Base-by-base conservation (phyloP, 2,888 invertebrate species). In the Rosalia funebris region DNA sequence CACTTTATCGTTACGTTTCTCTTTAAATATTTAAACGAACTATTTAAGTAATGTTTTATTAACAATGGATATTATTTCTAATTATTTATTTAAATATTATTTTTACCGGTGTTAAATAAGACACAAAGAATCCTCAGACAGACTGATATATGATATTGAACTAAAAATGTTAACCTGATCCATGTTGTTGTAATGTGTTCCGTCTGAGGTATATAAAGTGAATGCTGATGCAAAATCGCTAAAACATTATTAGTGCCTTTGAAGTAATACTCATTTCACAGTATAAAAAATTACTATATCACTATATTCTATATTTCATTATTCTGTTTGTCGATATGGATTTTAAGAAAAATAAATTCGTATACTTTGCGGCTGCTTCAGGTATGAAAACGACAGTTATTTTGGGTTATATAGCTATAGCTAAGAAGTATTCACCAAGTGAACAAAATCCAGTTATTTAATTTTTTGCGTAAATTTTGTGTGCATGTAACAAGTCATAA, bases 161-260 rank as follows among this genome's bases (percentile, higher is more conserved):
- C 3, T 5, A 25, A 25, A 25, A 5, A 25, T 7, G 7, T 25
- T 25, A 25, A 25, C 25, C 25, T 25, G 25, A 25, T 5, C 25
- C 7, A 25, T 5, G 7, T 25, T 5, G 7, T 25, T 25, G 25
- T 25, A 25, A 5, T 5, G 3, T 25, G 15, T 45, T 10, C 2
- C 11, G 15, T 15, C n/a, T 10, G 3, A 14, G 32, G 7, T 20
- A 39, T 47, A 39, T 47, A 32, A 10, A 53, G 20, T 36, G 36
- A 31, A 34, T 25, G 59, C 63, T 64, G 54, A 62, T 59, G 63
- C 25, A 53, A 16, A 57, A 63, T 54, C 14, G 57, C 54, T 9
- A 56, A 56, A 12, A 56, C 3, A 62, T 62, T 62, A 15, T 63
- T 42, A 53, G 31, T 58, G 14, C 46, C 7, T 11, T 50, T 37